Evolutionary conservation across 2,888 invertebrate genomes (phyloP).

Genomic region (Phortica magna): DNA sequence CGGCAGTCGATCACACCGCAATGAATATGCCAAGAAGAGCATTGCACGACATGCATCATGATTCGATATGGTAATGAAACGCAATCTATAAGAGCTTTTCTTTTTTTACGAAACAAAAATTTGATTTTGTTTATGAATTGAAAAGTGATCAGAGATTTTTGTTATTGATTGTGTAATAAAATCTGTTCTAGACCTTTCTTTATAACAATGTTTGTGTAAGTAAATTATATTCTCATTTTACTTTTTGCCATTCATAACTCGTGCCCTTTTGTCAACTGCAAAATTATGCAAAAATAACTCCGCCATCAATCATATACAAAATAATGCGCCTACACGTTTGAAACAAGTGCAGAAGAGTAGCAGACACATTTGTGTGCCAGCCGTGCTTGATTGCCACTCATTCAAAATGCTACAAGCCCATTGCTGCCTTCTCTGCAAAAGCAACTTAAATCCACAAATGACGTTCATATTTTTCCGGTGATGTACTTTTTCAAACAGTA

Average conservation of each 20-base stretch:
- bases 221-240: neutral
- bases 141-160: too few species aligned
- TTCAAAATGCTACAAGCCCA: slow-evolving; percentile 9
- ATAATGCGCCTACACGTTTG: neutral
- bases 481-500: slow-evolving; percentile 5
- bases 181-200: too few species aligned
- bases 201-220: too few species aligned
- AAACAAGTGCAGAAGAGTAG: neutral
- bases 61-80: too few species aligned
- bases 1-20: too few species aligned
- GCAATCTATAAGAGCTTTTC: too few species aligned
- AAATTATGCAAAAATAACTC: slow-evolving; percentile 20
- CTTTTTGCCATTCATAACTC: neutral
- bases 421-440: neutral
- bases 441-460: slow-evolving; percentile 1
- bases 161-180: too few species aligned
- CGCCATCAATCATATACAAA: slow-evolving; percentile 16
- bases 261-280: slow-evolving; percentile 13
- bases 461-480: slow-evolving; percentile 23
- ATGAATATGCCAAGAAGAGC: too few species aligned
- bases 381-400: slow-evolving; percentile 20
- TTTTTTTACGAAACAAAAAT: too few species aligned
- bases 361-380: neutral
- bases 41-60: too few species aligned
- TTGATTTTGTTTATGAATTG: too few species aligned